Percentiles rank a stretch among this genome's conserved stretches.
phyloP scores from a whole-genome alignment of 2,888 invertebrate genomes.

The Saturnia japonica region DNA sequence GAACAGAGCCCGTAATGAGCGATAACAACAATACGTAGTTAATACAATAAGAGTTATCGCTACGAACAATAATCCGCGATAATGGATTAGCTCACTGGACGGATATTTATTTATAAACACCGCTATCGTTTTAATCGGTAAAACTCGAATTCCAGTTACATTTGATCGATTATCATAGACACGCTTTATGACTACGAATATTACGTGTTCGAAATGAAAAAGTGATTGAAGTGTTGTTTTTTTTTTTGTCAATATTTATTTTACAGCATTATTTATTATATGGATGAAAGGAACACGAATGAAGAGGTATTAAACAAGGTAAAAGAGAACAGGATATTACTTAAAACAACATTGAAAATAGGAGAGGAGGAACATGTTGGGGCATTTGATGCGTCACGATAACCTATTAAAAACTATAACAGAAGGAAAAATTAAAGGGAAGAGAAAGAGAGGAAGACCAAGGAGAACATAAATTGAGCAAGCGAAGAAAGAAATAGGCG shows the following conservation, averaged over 20 bases:
- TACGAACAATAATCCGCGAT: conserved; percentile 75
- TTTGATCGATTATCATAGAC: conserved; percentile 51
- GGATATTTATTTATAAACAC: conserved; percentile 78
- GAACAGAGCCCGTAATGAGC: conserved; percentile 34
- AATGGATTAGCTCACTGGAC: conserved; percentile 72
- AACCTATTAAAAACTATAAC: no score
- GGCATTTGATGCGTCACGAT: no score
- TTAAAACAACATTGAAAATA: no score
- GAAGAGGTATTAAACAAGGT: no score
- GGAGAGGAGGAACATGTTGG: no score
- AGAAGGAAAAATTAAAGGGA: no score
- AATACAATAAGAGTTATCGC: conserved; percentile 65
- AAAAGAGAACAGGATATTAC: no score
- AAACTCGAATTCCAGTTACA: conserved; percentile 53
- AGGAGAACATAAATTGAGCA: no score
- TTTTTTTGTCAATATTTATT: conserved; percentile 21
- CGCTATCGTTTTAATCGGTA: conserved; percentile 63
- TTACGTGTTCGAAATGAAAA: conserved; percentile 31
- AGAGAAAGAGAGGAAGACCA: no score
- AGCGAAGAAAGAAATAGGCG: no score
- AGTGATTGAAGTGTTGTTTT: conserved; percentile 23
- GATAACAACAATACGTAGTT: conserved; percentile 53
- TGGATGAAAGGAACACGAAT: no score
- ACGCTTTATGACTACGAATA: conserved; percentile 41
- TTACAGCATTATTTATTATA: neutral